phyloP scores from a whole-genome alignment of 2,113 vertebrate species.

The Lepidothrix coronata region DNA sequence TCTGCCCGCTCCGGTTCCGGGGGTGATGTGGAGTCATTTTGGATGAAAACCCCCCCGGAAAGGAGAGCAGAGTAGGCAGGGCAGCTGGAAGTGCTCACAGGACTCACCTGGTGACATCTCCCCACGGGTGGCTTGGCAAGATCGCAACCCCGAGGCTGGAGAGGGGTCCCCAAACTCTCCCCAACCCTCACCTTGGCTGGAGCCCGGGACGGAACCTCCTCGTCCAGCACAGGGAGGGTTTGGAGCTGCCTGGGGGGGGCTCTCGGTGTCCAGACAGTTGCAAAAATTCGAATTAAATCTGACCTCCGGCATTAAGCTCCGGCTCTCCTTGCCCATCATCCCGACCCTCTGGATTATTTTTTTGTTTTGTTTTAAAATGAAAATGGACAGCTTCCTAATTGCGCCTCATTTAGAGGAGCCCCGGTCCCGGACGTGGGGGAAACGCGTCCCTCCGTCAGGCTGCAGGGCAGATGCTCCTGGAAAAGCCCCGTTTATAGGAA shows the following conservation, averaged over 20 bases:
- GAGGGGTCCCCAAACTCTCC: not conserved
- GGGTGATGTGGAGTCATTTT: not conserved
- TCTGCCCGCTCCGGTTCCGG: not conserved
- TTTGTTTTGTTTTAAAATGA: not conserved
- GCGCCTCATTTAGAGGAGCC: not conserved
- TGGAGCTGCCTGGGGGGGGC: not conserved
- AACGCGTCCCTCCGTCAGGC: not conserved
- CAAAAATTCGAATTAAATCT: not conserved
- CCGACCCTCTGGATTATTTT: not conserved
- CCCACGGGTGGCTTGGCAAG: not conserved
- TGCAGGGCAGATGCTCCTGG: not conserved
- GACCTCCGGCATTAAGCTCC: not conserved
- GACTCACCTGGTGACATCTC: conserved; percentile 1
- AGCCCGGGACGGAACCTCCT: not conserved
- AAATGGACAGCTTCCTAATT: not conserved
- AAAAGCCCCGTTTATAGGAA: not conserved
- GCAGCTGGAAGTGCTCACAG: not conserved
- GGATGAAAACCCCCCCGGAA: not conserved
- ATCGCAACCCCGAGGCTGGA: not conserved
- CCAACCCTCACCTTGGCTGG: conserved; percentile 25
- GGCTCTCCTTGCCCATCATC: not conserved
- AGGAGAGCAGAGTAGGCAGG: not conserved
- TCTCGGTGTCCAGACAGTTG: not conserved
- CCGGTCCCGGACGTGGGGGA: not conserved
- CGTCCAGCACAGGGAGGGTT: not conserved